These are phyloP conservation scores for Ibycter americanus DNA, from an alignment of 2,797 vertebrate species.

Conservation along the genomic window DNA sequence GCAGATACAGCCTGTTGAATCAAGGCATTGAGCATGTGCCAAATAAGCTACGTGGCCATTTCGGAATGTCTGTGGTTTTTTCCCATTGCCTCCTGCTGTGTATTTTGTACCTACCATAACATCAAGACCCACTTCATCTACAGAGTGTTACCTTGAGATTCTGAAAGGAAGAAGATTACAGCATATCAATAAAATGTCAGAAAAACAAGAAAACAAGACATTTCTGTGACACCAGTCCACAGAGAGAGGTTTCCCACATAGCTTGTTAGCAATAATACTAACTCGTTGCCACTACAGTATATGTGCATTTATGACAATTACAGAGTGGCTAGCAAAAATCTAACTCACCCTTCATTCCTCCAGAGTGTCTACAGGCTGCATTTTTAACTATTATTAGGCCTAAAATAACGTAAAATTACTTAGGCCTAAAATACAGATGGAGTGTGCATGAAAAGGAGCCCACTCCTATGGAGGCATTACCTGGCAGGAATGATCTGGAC, in stretches of 20 bases:
- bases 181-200: background rate
- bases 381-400: background rate
- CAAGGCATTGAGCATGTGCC: background rate
- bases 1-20: background rate
- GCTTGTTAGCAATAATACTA: background rate
- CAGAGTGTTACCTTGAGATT: background rate
- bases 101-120: background rate
- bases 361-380: background rate
- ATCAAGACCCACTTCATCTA: background rate
- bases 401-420: background rate
- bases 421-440: background rate
- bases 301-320: background rate
- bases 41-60: background rate
- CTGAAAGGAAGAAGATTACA: background rate
- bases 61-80: background rate
- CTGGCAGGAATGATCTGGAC: background rate
- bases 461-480: background rate
- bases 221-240: background rate
- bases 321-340: background rate
- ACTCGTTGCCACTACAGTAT: background rate
- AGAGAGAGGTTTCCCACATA: background rate
- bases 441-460: background rate
- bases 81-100: background rate
- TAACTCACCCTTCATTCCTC: background rate
- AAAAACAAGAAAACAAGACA: background rate